phyloP scores from a whole-genome alignment of 2,888 invertebrate genomes.

The Byasa hedistus region DNA sequence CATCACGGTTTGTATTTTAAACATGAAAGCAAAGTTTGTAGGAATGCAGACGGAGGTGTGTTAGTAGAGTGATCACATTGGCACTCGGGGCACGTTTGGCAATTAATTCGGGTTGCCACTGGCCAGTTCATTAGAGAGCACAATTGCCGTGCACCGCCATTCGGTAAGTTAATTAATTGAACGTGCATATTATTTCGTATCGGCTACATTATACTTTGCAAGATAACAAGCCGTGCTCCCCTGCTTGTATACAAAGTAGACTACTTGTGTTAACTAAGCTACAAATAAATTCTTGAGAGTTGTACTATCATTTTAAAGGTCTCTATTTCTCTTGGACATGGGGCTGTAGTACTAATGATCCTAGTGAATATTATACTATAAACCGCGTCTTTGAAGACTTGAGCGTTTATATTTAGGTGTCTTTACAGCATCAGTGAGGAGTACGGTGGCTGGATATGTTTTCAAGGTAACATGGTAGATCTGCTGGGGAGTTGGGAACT shows the following conservation, averaged over 20 bases:
- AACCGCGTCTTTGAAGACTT: no score
- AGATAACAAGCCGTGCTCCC: slow-evolving; percentile 1
- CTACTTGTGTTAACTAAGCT: slow-evolving; percentile 1
- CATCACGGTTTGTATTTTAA: no score
- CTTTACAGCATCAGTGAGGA: no score
- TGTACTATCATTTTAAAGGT: background rate
- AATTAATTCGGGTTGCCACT: slow-evolving; percentile 63
- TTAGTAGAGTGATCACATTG: slow-evolving; percentile 50
- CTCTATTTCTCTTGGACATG: no score
- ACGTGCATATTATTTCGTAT: slow-evolving; percentile 32
- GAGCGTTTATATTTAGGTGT: no score
- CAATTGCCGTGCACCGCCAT: slow-evolving; percentile 54
- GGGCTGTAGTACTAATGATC: no score
- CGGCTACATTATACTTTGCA: slow-evolving; percentile 4
- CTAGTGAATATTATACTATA: no score
- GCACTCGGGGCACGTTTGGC: slow-evolving; percentile 62
- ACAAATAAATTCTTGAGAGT: background rate
- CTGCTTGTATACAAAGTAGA: slow-evolving; percentile 1
- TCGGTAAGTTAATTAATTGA: slow-evolving; percentile 60
- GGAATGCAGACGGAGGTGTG: slow-evolving; percentile 34
- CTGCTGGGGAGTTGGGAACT: no score
- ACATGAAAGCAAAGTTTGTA: background rate
- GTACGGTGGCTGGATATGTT: no score
- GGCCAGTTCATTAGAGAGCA: slow-evolving; percentile 64
- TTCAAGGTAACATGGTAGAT: no score